phyloP scores from a whole-genome alignment of 1,140 invertebrate species.

The Microplitis demolitor region DNA sequence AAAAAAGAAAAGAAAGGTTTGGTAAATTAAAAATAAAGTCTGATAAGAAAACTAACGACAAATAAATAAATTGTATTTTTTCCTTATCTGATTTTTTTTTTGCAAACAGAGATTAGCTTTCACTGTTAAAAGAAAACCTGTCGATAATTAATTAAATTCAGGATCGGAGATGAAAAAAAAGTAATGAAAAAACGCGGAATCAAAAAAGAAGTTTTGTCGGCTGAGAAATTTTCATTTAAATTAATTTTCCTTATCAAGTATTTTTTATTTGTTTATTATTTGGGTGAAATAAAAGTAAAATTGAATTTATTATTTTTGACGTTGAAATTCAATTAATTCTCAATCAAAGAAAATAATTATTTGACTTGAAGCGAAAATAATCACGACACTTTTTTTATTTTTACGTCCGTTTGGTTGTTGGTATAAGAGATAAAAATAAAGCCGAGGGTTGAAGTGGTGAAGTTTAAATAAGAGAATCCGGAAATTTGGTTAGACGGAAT shows the following conservation, averaged over 20 bases:
- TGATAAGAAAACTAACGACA: too few species aligned
- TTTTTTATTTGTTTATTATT: neutral
- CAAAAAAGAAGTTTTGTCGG: constrained; percentile 2
- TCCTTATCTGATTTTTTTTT: neutral
- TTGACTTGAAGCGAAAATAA: too few species aligned
- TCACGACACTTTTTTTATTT: neutral
- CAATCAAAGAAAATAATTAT: too few species aligned
- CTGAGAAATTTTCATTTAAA: too few species aligned
- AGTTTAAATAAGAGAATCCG: constrained; percentile 8
- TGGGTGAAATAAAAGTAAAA: neutral
- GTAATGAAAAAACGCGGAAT: neutral
- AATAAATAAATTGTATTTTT: neutral
- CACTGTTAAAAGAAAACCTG: constrained; percentile 20
- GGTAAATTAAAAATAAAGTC: too few species aligned
- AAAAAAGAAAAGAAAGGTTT: too few species aligned
- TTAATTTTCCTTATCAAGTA: too few species aligned
- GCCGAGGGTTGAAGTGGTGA: constrained; percentile 4
- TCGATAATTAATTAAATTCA: constrained; percentile 24
- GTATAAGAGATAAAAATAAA: constrained; percentile 7
- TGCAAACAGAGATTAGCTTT: constrained; percentile 12
- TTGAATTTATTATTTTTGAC: too few species aligned
- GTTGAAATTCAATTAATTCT: too few species aligned
- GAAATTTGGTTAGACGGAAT: neutral
- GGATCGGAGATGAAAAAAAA: constrained; percentile 19
- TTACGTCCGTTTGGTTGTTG: neutral